Base-by-base conservation (phyloP, 2,888 invertebrate species). In the Heliconius cydno region DNA sequence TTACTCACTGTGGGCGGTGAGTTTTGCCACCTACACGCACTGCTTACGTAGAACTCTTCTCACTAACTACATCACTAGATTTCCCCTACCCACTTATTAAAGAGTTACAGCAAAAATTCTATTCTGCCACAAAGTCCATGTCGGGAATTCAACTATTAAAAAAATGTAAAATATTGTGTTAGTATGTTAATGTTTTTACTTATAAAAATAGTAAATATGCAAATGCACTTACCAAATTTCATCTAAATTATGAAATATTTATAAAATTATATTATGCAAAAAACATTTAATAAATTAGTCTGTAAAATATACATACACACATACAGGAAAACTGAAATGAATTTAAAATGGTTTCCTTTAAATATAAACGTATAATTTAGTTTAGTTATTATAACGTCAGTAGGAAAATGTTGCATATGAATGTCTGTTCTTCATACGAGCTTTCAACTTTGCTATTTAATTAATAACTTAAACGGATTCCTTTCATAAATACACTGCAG, bases 391-490 rank as follows among this genome's bases (percentile, higher is more conserved):
- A 34, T 67, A 15, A n/a, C n/a, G 15, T 74, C 63, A n/a, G 41
- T 65, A 63, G 41, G 46, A 65, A 46, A 65, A 65, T 25, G 70
- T 46, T 46, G 22, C 28, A 77, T 57, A 60, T 72, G 67, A 76
- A 41, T 5, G 28, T 70, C 15, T 70, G 63, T 41, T 68, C 74
- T 74, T 60, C 67, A 63, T 63, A 70, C n/a, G 38, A 13, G 73
- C 67, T 67, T 78, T 78, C 30, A 78, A 74, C 78, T 78, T 74
- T 57, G 74, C 68, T 68, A 68, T 68, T 70, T 28, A 68, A 78
- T 78, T 41, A 75, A 68, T 63, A 66, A 72, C 12, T 41, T 73
- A 72, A 76, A 57, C 34, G 28, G 22, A 60, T 10, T 46, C 28
- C 46, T 75, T 38, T 78, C 65, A 76, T 73, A 46, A 76, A 13